phyloP scores from a whole-genome alignment of 1,140 invertebrate species.

The Caenorhabditis inopinata region DNA sequence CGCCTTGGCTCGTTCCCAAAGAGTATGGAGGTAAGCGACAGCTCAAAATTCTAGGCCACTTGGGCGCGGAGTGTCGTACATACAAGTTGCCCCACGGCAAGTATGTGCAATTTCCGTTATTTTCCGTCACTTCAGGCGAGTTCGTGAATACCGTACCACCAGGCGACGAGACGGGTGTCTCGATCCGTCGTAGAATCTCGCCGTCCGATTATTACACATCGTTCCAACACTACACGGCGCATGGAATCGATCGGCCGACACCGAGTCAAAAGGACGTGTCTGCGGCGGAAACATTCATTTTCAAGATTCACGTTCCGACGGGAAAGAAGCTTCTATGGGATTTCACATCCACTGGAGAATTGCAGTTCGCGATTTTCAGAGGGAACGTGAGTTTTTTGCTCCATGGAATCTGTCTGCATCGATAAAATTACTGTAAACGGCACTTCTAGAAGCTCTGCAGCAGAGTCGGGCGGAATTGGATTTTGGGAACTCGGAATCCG shows the following conservation, averaged over 20 bases:
- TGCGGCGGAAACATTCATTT: constrained; percentile 29
- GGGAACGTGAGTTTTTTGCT: constrained; percentile 37
- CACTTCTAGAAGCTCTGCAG: too few species aligned
- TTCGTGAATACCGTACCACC: constrained; percentile 36
- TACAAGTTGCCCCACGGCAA: too few species aligned
- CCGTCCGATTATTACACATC: constrained; percentile 36
- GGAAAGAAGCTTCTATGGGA: constrained; percentile 38
- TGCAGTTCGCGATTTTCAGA: constrained; percentile 38
- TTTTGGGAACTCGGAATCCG: too few species aligned
- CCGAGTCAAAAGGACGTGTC: constrained; percentile 39
- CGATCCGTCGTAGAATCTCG: constrained; percentile 29
- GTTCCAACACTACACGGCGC: constrained; percentile 33
- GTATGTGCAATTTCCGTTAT: too few species aligned
- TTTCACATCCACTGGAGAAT: constrained; percentile 32
- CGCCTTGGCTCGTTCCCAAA: constrained; percentile 38
- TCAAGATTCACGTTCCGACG: constrained; percentile 29
- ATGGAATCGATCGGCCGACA: constrained; percentile 35
- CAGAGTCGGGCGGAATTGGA: too few species aligned
- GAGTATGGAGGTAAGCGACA: constrained; percentile 37
- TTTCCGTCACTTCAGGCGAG: constrained; percentile 19
- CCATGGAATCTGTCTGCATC: too few species aligned
- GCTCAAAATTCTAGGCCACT: not conserved
- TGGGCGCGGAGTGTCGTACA: not conserved
- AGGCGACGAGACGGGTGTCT: constrained; percentile 37
- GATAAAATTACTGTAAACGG: too few species aligned